Percentiles rank a stretch among this genome's conserved stretches.
Evolutionary conservation across 2,797 vertebrate genomes (phyloP).

Genomic region (Thalassophryne amazonica): DNA sequence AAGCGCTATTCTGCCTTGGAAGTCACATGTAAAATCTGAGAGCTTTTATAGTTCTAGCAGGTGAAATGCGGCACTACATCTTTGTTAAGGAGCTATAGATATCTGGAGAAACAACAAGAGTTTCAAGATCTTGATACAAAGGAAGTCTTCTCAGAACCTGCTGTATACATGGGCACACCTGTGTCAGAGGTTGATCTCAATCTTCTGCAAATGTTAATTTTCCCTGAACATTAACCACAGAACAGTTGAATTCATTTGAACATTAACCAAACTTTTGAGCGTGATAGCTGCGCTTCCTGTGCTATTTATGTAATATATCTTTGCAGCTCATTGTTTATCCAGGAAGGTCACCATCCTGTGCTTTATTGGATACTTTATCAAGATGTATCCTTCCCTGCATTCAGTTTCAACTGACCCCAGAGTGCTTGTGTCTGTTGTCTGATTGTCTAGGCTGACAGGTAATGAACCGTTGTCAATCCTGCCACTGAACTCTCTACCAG

Average conservation of each 20-base stretch:
- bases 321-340: conserved; percentile 46
- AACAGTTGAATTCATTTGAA: conserved; percentile 66
- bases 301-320: conserved; percentile 54
- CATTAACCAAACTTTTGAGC: conserved; percentile 66
- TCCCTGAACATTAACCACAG: conserved; percentile 72
- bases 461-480: conserved; percentile 96
- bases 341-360: conserved; percentile 45
- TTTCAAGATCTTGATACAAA: conserved; percentile 6
- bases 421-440: conserved; percentile 21
- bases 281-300: conserved; percentile 40
- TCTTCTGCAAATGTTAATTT: conserved; percentile 66
- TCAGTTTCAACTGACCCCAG: conserved; percentile 7
- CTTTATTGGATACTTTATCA: conserved; percentile 45
- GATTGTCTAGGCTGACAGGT: conserved; percentile 87
- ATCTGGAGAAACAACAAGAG: conserved; percentile 6
- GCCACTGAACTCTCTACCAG: conserved; percentile 90
- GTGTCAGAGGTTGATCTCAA: conserved; percentile 55
- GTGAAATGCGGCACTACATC: neutral
- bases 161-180: conserved; percentile 33
- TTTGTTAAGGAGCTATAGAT: neutral
- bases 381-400: conserved; percentile 12
- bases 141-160: conserved; percentile 30
- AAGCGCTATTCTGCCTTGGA: too few species aligned
- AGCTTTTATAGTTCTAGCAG: too few species aligned
- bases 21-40: too few species aligned